phyloP scores from a whole-genome alignment of 2,113 vertebrate species.

The Scomber japonicus region DNA sequence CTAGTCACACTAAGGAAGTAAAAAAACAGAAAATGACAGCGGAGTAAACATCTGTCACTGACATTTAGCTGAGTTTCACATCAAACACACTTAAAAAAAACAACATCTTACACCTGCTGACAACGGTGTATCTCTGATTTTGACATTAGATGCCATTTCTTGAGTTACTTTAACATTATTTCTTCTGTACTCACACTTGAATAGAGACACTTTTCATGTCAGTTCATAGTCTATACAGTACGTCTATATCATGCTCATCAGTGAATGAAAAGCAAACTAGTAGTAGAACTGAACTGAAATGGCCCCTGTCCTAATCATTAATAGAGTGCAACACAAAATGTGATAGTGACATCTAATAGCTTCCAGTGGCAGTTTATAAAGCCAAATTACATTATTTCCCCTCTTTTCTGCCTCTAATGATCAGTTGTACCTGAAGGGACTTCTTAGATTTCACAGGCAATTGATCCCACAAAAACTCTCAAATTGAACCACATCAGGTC shows the following conservation, averaged over 20 bases:
- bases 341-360: background rate
- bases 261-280: background rate
- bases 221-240: too few relatives aligned
- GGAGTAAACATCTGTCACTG: conserved; percentile 15
- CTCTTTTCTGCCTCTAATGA: background rate
- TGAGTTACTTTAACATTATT: too few relatives aligned
- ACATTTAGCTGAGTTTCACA: background rate
- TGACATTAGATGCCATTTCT: background rate
- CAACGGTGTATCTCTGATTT: background rate
- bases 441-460: background rate
- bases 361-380: background rate
- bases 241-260: too few relatives aligned
- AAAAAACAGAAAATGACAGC: conserved; percentile 22
- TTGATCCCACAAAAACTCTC: background rate
- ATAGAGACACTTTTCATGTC: background rate
- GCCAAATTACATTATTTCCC: conserved; percentile 1
- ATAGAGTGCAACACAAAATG: background rate
- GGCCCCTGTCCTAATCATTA: background rate
- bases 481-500: background rate
- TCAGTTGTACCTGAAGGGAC: background rate
- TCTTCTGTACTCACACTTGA: background rate
- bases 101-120: background rate
- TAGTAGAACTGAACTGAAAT: background rate
- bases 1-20: background rate
- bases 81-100: background rate